Evolutionary conservation across 2,888 invertebrate genomes (phyloP), one percentile per base, ranked within the genome.

Genomic region (Athalia cordata): DNA sequence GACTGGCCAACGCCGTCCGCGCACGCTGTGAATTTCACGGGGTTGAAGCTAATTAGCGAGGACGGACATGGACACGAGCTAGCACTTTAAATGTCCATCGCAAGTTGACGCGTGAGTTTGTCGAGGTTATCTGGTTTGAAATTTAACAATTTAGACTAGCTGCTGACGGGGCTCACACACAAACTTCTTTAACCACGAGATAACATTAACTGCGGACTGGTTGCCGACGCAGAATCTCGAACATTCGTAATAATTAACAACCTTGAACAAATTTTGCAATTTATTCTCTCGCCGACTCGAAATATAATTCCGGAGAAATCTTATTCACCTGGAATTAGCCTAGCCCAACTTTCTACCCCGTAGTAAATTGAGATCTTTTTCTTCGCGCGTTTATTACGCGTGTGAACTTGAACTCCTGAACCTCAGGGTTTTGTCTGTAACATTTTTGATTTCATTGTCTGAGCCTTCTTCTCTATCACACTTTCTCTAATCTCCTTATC

Each of bases 81-180:
- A 84, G 88, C 88, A 87, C 87, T 88, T 88, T 86, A 88, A 87
- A 87, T 85, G 87, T 88, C 88, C 81, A 84, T 84, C 84, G 81
- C 82, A 77, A 83, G 82, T 83, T 83, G 77, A 80, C 74, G 29
- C 29, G 29, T 29, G 29, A 29, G 79, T 57, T 62, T 5, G 7
- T 77, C 72, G 82, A 80, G 82, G 82, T 84, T 80, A 81, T 84
- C 83, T 85, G 83, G 82, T 82, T 86, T 82, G 85, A 87, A 85
- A 87, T 87, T 87, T 86, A 81, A 86, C 86, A 86, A 85, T 61
- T 62, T 50, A 84, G 62, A 49, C 68, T 68, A 5, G 29, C n/a
- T 13, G 61, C 49, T 43, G 68, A 62, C 68, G 77, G 57, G 4
- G 2, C n/a, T 29, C 13, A 55, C 55, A 55, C 68, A 11, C 9